phyloP scores from a whole-genome alignment of 2,797 vertebrate genomes.

The Buceros bicornis region DNA sequence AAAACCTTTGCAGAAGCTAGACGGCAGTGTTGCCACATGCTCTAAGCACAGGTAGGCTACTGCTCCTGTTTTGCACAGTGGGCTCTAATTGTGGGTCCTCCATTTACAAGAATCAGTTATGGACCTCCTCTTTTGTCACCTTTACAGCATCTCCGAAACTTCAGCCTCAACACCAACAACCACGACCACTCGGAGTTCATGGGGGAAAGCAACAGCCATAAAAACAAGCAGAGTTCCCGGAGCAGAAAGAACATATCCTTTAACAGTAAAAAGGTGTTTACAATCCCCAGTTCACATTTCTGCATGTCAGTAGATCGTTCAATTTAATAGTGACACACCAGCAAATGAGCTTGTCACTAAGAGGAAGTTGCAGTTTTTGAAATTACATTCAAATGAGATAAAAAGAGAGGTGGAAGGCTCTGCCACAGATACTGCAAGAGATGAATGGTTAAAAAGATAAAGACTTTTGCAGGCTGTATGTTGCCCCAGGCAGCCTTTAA shows the following conservation, averaged over 20 bases:
- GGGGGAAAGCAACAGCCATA: background rate
- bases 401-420: background rate
- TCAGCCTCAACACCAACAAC: background rate
- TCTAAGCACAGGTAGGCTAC: background rate
- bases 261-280: background rate
- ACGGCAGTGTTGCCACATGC: background rate
- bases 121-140: background rate
- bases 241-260: background rate
- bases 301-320: background rate
- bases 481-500: slow-evolving; percentile 36
- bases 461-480: background rate
- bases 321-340: background rate
- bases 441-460: slow-evolving; percentile 27
- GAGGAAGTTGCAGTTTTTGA: background rate
- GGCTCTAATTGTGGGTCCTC: background rate
- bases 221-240: background rate
- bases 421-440: background rate
- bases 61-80: rapidly evolving
- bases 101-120: rapidly evolving
- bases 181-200: background rate
- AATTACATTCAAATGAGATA: background rate
- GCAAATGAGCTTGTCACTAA: background rate
- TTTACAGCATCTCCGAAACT: background rate
- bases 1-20: background rate
- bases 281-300: background rate